phyloP scores from a whole-genome alignment of 1,140 invertebrate genomes.

The Caenorhabditis inopinata region DNA sequence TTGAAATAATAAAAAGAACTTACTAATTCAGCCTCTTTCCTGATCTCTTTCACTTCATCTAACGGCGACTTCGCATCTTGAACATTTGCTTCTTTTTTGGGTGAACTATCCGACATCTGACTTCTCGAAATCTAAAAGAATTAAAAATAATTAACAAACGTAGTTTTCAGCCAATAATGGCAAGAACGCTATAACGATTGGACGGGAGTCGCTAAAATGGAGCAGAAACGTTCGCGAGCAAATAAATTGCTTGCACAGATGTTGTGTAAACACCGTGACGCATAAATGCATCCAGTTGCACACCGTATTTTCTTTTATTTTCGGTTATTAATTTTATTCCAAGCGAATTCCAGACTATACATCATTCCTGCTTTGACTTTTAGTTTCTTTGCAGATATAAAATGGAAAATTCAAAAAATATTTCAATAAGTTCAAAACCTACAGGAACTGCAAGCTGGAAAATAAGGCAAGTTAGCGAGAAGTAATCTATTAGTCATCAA shows the following conservation, averaged over 20 bases:
- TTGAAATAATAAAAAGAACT: neutral
- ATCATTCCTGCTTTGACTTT: too few species aligned
- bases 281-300: neutral
- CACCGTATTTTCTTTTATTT: too few species aligned
- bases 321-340: too few species aligned
- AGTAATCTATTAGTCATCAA: too few species aligned
- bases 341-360: too few species aligned
- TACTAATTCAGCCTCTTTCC: constrained; percentile 2
- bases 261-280: neutral
- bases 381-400: too few species aligned
- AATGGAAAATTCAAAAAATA: neutral
- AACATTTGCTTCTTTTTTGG: neutral
- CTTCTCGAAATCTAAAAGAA: neutral
- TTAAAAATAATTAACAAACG: neutral
- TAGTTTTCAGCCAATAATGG: too few species aligned
- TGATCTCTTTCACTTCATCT: neutral
- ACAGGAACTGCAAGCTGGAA: neutral
- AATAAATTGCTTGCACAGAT: neutral
- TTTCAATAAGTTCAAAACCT: neutral
- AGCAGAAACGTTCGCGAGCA: neutral
- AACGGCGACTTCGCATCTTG: neutral
- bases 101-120: neutral
- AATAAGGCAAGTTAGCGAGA: constrained; percentile 14
- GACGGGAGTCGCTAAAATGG: too few species aligned
- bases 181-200: too few species aligned